Percentiles rank a stretch among this genome's conserved stretches.
These are phyloP conservation scores for Turnix velox DNA, from an alignment of 2,113 vertebrate species.

Conservation along the genomic window DNA sequence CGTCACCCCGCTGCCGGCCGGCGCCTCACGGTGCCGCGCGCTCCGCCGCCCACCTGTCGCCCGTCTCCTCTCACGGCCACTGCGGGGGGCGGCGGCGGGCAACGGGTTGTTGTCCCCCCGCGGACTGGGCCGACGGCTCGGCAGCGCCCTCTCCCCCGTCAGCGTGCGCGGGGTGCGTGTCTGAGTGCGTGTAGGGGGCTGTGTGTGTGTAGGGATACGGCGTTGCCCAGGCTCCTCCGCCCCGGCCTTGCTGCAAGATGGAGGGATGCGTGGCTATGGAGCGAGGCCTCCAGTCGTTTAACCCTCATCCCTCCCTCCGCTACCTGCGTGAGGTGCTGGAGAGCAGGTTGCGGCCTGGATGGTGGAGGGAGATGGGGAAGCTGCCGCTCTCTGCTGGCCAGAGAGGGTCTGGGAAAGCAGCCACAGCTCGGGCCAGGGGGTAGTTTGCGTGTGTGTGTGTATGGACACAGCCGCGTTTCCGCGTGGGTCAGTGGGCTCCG, in stretches of 20 bases:
- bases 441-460: neutral
- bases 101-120: neutral
- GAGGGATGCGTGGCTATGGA: neutral
- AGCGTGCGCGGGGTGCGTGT: neutral
- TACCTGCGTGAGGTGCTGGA: neutral
- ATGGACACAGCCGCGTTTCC: neutral
- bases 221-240: neutral
- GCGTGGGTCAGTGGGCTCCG: neutral
- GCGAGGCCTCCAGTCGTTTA: neutral
- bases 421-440: neutral
- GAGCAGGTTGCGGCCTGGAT: neutral
- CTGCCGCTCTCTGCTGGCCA: neutral
- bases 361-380: neutral
- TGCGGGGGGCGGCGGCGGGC: neutral
- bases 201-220: neutral
- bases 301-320: neutral
- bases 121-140: neutral
- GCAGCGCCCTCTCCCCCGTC: neutral
- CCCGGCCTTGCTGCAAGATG: neutral
- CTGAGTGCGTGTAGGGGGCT: neutral
- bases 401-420: neutral
- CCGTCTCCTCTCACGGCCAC: neutral
- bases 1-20: neutral
- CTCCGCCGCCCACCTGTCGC: neutral
- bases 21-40: neutral